Base-by-base conservation (phyloP, 2,888 invertebrate genomes). In the Troides helena region DNA sequence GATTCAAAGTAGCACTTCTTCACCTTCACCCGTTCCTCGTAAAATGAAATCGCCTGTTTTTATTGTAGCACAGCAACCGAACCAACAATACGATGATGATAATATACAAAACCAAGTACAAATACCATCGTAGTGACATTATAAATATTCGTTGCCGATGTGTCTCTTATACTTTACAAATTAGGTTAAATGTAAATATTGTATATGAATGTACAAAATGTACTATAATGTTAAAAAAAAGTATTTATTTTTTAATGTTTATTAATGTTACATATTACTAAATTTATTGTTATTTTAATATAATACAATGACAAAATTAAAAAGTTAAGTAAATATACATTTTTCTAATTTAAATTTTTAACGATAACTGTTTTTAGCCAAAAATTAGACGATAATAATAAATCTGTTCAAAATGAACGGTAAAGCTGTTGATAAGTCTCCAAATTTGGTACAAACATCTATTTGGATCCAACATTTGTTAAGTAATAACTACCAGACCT, bases 41-140 rank as follows among this genome's bases (percentile, higher is more conserved):
- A 87, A 87, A 72, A 74, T 84, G 65, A 86, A 87, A 70, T 86
- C 88, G 1, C 88, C 87, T 0, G 80, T 88, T 63, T 88, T 88
- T 69, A 84, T 89, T 56, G 83, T 88, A 2, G 78, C 86, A 1
- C 83, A 83, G 68, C 82, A 81, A 65, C 79, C 75, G 65, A 76
- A 82, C 67, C 73, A 77, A 18, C 83, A 85, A 56, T 89, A 80
- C 71, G 88, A 86, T 73, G 84, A 87, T 71, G 88, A 88, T 73
- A 85, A 85, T 74, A 79, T 85, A 61, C 69, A 81, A 1, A 86
- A 84, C 75, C 78, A 82, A 68, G 85, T 84, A 3, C 74, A 75
- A 62, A 73, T 71, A 12, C 58, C 62, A 17, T 68, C 65, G 1
- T 70, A 72, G 61, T 65, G 14, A 50, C n/a, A 0, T 14, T 7